Evolutionary conservation across 1,140 invertebrate genomes (phyloP), one percentile per base, ranked within the genome.

Genomic region (Pentalonia nigronervosa): DNA sequence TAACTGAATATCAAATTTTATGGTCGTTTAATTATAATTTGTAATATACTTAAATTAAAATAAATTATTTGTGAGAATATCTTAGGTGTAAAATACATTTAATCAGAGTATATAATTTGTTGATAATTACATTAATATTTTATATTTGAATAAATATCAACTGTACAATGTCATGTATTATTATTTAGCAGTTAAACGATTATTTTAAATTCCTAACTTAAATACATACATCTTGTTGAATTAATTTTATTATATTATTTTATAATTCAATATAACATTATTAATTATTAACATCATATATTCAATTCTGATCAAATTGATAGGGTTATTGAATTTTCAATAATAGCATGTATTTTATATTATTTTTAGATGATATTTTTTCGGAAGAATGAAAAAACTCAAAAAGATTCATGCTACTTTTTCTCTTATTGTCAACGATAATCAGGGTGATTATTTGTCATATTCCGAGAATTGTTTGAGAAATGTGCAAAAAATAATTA

Each of bases 21-120:
- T 86, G 45, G 84, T 45, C 11, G 9, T 86, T 30, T 86, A 41
- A 86, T 84, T 41, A n/a, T 47, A 76, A 14, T 76, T 84, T 41
- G 47, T 47, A 76, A 14, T 76, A 34, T n/a, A 86, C 11, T 86
- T 47, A 25, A 45, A 86, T 47, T 86, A 30, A 17, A 86, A 47
- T 86, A 47, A 86, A 86, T 30, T 86, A 86, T 41, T 86, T 30
- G 41, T 47, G 41, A 86, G 45, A 86, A 76, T 34, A 76, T 76
- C n/a, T n/a, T 23, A 76, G 60, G 60, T 76, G n/a, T 76, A 76
- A n/a, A 76, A 34, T 17, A 76, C 30, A 17, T 67, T 53, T 17
- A 9, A n/a, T 14, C 6, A n/a, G n/a, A n/a, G 30, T 67, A 67
- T 14, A n/a, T 76, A 76, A 76, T 76, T 17, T 34, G 60, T 17